Percentiles rank a stretch among this genome's conserved stretches.
Evolutionary conservation across 2,888 invertebrate species (phyloP).

Genomic region (Conops quadrifasciatus): DNA sequence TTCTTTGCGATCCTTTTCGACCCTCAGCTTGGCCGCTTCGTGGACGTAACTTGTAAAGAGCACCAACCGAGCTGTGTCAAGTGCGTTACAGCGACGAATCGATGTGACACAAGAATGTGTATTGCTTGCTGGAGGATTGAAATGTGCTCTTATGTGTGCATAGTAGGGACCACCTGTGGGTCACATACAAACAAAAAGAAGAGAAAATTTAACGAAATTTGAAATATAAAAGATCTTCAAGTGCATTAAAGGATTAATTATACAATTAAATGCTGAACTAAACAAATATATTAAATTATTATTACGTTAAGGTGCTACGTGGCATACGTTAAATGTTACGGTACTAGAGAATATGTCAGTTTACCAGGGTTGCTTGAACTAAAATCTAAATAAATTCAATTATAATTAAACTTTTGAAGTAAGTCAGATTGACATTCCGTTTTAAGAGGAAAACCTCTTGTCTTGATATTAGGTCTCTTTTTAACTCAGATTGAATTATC

Average conservation of each 20-base stretch:
- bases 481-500: too few species aligned
- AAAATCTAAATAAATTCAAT: conserved; percentile 1
- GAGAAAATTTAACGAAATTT: background rate
- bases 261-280: too few species aligned
- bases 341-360: background rate
- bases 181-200: conserved; percentile 4
- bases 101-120: conserved; percentile 41
- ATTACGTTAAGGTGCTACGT: too few species aligned
- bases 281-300: too few species aligned
- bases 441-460: background rate
- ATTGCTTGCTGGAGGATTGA: conserved; percentile 14
- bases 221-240: background rate
- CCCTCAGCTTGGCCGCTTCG: background rate
- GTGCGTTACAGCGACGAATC: conserved; percentile 29
- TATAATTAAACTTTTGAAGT: background rate
- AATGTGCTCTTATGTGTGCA: background rate
- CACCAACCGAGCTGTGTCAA: conserved; percentile 35
- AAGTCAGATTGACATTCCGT: too few species aligned
- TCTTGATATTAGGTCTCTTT: too few species aligned
- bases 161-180: conserved; percentile 24
- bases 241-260: too few species aligned
- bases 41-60: background rate
- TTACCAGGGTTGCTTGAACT: background rate
- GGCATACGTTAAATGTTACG: background rate
- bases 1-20: background rate